phyloP scores from a whole-genome alignment of 2,888 invertebrate genomes.

The Hoplodrina blanda region DNA sequence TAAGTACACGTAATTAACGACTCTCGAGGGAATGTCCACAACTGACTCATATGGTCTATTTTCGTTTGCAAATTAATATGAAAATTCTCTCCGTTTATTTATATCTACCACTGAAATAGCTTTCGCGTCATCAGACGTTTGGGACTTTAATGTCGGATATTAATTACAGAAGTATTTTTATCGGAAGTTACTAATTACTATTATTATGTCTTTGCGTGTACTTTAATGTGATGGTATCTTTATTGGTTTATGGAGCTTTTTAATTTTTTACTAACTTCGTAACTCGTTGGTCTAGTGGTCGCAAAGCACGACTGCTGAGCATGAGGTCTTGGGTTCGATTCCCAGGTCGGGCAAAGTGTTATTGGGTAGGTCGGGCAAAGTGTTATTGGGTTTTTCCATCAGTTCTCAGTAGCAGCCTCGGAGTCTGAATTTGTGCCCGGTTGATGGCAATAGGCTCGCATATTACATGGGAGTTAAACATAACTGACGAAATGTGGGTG shows the following conservation, averaged over 20 bases:
- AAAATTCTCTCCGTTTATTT: constrained; percentile 38
- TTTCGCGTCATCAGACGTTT: constrained; percentile 1
- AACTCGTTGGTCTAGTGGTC: too few species aligned
- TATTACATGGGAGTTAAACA: too few species aligned
- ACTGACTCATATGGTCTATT: constrained; percentile 36
- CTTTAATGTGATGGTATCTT: too few species aligned
- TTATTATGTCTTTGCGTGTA: neutral
- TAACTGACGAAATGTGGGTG: too few species aligned
- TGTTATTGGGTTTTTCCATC: too few species aligned
- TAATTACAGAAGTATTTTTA: constrained; percentile 7
- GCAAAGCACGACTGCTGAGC: too few species aligned
- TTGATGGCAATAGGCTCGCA: too few species aligned
- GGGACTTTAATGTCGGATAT: constrained; percentile 1
- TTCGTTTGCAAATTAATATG: constrained; percentile 22
- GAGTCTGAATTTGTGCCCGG: neutral
- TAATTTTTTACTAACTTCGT: neutral
- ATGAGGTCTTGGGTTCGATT: too few species aligned
- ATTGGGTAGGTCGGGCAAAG: too few species aligned
- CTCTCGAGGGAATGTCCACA: constrained; percentile 6
- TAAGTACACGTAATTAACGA: constrained; percentile 2
- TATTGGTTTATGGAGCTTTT: neutral
- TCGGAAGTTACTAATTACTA: neutral
- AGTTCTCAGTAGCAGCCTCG: too few species aligned
- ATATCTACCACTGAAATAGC: constrained; percentile 30
- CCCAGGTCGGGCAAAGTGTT: too few species aligned